Evolutionary conservation across 2,888 invertebrate species (phyloP).

Genomic region (Hydraecia micacea): DNA sequence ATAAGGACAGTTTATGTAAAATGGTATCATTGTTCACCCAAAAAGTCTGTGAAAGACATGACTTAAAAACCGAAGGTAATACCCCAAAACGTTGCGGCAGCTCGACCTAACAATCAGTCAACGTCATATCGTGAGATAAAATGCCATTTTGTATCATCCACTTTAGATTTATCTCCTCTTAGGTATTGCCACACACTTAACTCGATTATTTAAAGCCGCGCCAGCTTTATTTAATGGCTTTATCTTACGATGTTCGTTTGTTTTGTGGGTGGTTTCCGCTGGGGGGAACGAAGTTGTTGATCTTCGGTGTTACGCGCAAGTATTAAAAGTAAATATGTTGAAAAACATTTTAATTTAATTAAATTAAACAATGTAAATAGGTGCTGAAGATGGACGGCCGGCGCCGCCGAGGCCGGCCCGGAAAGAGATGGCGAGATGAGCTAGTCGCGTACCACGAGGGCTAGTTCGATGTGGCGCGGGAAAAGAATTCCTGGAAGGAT

Average conservation of each 20-base stretch:
- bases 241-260: conserved; percentile 60
- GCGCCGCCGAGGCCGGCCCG: no score
- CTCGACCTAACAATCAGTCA: conserved; percentile 77
- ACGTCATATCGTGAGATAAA: conserved; percentile 81
- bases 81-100: background rate
- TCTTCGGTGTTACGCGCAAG: background rate
- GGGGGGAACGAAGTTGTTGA: conserved; percentile 5
- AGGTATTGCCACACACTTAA: conserved; percentile 73
- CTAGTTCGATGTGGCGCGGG: no score
- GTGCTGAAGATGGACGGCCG: no score
- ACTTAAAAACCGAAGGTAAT: conserved; percentile 5
- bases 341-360: background rate
- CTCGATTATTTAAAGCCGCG: conserved; percentile 73
- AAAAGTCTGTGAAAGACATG: background rate
- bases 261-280: conserved; percentile 31
- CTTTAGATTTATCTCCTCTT: conserved; percentile 78
- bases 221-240: conserved; percentile 50
- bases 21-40: background rate
- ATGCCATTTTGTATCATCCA: conserved; percentile 79
- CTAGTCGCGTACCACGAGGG: no score
- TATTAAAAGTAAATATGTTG: background rate
- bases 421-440: no score
- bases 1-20: background rate
- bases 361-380: background rate
- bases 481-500: no score